Conservation (phyloP, 1,140 invertebrate species). For the Drosophila ironensis region DNA sequence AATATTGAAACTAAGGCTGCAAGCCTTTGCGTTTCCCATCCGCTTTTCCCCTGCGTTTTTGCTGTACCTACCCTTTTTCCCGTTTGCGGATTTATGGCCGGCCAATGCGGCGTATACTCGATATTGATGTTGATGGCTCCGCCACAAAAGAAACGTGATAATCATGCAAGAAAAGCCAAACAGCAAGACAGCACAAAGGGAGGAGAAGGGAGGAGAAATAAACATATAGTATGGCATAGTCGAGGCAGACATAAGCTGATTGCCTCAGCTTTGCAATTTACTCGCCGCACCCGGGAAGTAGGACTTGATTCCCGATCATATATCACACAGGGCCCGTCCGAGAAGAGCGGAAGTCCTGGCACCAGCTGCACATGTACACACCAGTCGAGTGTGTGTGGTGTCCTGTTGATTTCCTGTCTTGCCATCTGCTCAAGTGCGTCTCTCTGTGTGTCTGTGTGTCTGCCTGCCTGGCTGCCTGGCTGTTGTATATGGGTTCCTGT, state of each 20-base stretch:
- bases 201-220: neutral
- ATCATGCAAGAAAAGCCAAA: constrained; percentile 2
- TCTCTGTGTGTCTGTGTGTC: neutral
- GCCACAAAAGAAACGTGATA: constrained; percentile 15
- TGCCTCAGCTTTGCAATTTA: constrained; percentile 21
- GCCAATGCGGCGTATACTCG: constrained; percentile 35
- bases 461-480: too few species aligned
- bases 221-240: too few species aligned
- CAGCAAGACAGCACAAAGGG: neutral
- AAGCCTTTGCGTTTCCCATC: neutral
- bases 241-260: constrained; percentile 24
- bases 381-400: neutral
- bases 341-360: neutral
- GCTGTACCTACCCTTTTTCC: constrained; percentile 1
- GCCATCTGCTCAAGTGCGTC: constrained; percentile 8
- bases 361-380: neutral
- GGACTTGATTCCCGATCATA: constrained; percentile 34
- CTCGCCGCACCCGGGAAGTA: neutral
- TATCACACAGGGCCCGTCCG: constrained; percentile 27
- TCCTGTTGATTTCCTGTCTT: constrained; percentile 46
- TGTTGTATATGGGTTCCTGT: constrained; percentile 31
- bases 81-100: constrained; percentile 3
- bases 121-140: constrained; percentile 3
- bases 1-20: constrained; percentile 6
- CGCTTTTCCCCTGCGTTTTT: neutral